phyloP scores from a whole-genome alignment of 1,140 invertebrate species.

The Drosophila bocki region DNA sequence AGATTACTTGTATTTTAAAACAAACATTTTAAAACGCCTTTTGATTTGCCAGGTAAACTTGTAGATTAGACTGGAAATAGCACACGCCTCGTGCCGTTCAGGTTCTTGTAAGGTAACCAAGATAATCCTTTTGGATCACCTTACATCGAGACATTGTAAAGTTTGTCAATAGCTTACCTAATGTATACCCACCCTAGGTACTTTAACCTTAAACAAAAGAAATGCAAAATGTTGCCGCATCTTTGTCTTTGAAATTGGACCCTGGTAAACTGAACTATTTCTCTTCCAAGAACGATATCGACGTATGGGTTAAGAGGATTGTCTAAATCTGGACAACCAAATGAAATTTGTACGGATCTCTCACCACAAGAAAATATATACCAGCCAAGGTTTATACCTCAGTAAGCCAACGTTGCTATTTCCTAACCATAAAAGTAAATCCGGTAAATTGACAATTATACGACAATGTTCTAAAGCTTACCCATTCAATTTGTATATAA shows the following conservation, averaged over 20 bases:
- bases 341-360: conserved; percentile 66
- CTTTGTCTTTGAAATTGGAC: conserved; percentile 53
- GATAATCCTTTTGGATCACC: conserved; percentile 46
- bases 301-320: conserved; percentile 69
- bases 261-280: conserved; percentile 23
- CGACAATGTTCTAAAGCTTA: conserved; percentile 50
- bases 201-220: conserved; percentile 21
- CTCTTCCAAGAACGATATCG: conserved; percentile 29
- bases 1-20: no score
- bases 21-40: not conserved
- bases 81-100: conserved; percentile 38
- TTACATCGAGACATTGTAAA: conserved; percentile 30
- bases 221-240: conserved; percentile 62
- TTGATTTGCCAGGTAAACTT: conserved; percentile 46
- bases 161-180: conserved; percentile 73
- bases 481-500: conserved; percentile 45
- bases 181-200: conserved; percentile 44
- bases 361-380: conserved; percentile 4
- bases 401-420: conserved; percentile 4
- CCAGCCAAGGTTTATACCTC: conserved; percentile 21
- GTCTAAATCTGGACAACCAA: conserved; percentile 50
- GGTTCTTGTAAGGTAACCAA: not conserved
- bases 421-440: conserved; percentile 63
- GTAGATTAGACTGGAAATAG: conserved; percentile 41
- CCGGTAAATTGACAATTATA: conserved; percentile 71